Base-by-base conservation (phyloP, 2,113 vertebrate genomes). In the Neodon shergylaensis region DNA sequence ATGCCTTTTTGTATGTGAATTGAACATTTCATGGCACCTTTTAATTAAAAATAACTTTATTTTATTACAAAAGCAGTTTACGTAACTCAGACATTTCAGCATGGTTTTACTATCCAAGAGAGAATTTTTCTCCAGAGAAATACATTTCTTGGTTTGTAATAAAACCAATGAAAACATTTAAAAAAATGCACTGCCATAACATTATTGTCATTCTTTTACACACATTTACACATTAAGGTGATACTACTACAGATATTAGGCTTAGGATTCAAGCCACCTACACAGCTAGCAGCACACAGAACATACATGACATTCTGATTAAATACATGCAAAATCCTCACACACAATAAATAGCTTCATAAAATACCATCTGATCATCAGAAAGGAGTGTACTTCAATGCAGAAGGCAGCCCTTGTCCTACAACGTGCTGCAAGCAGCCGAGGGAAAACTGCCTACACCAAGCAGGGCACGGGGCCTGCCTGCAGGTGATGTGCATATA, bases 41-140 rank as follows among this genome's bases (percentile, higher is more conserved):
- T 96, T 91, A 95, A 73, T 93, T 85, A 65, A 97, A 97, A 97
- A 98, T 92, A 97, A 89, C 83, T 76, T 95, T 95, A 86, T 95
- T 94, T 93, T 90, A 95, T 93, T 96, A 96, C 54, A 96, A 96
- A 96, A 96, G 58, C 79, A 93, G 91, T 92, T 72, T 73, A 90
- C 88, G 74, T 81, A 87, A 96, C 33, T 96, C 33, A 42, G 39
- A 86, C 90, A 82, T 77, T 96, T 93, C 61, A 97, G 84, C 84
- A 94, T 92, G 31, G 91, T 96, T 97, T 97, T 94, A 97, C 95
- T 83, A 96, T 86, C 88, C 33, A 94, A 89, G 73, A 96, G 91
- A 95, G 79, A 93, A 87, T 61, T 72, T 95, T 86, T 86, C 73
- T 95, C 44, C 85, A 93, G 70, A 95, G 90, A 97, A 96, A 96